Evolutionary conservation across 2,113 vertebrate species (phyloP), one percentile per base, ranked within the genome.

Genomic region (Taxidea taxus): DNA sequence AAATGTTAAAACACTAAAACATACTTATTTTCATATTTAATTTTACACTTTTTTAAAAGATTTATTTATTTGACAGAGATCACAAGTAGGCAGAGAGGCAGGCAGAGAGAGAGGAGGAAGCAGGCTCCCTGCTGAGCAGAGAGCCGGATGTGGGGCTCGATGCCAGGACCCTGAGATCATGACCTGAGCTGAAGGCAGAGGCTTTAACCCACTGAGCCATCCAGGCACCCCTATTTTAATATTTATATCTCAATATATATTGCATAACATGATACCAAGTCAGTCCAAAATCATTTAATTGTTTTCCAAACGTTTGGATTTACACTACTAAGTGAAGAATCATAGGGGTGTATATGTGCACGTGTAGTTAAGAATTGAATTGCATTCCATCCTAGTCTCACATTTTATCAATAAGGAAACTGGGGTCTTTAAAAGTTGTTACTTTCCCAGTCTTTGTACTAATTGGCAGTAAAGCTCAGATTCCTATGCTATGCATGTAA

Each of bases 21-120:
- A 54, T 90, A 47, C 34, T 86, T 89, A 90, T 90, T 97, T 96
- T 27, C n/a, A n/a, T n/a, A n/a, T n/a, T n/a, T n/a, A n/a, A n/a
- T n/a, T n/a, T n/a, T n/a, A n/a, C n/a, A n/a, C n/a, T n/a, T n/a
- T n/a, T n/a, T n/a, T n/a, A n/a, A n/a, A n/a, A n/a, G n/a, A n/a
- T n/a, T n/a, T n/a, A n/a, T n/a, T n/a, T n/a, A n/a, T n/a, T n/a
- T n/a, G n/a, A n/a, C n/a, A n/a, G n/a, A n/a, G n/a, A n/a, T n/a
- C n/a, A n/a, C n/a, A n/a, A n/a, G n/a, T n/a, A n/a, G n/a, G n/a
- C n/a, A n/a, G n/a, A n/a, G n/a, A n/a, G n/a, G n/a, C n/a, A n/a
- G n/a, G n/a, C n/a, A n/a, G n/a, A n/a, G n/a, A n/a, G n/a, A n/a
- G n/a, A n/a, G n/a, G n/a, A n/a, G n/a, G n/a, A n/a, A n/a, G n/a